Evolutionary conservation across 2,888 invertebrate species (phyloP), one percentile per base, ranked within the genome.

Genomic region (Cheilosia vernalis): DNA sequence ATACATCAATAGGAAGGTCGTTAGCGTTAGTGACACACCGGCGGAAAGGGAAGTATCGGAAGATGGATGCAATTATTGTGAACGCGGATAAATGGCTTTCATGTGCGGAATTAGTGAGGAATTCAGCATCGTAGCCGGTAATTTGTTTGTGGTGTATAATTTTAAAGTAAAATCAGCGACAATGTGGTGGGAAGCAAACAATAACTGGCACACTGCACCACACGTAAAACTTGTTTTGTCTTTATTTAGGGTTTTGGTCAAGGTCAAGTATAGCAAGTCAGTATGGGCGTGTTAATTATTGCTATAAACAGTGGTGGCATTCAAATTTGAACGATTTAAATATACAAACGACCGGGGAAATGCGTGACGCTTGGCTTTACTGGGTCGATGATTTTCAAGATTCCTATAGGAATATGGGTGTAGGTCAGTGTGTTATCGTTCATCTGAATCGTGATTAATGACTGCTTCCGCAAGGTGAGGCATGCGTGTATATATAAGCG

Each of bases 211-310:
- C 15, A 53, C 37, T 40, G 30, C 19, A 15, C 10, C 33, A 51
- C 5, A 47, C 17, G 33, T 9, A 30, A 61, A 21, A 47, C 27
- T 60, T n/a, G 66, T 58, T 61, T 61, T 51, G 37, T 51, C 55
- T 24, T 37, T 67, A 55, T 84, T 69, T 74, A 80, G 84, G 84
- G 74, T 47, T 80, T 74, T 66, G 74, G 80, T 80, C 84, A 84
- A 80, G 80, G 84, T 84, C 84, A 80, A 80, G 80, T 84, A 5
- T 6, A 9, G 64, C 66, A 47, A 77, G 69, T 64, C 33, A 44
- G 24, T 64, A 19, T 49, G 49, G 10, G 33, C 33, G n/a, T 53
- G 51, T 17, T 27, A 24, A 27, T 19, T 13, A 53, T 10, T 4
- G 63, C 30, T 37, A 19, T 40, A 5, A 13, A 67, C 42, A 55